These are phyloP conservation scores for Falco naumanni DNA, from an alignment of 2,797 vertebrate species.

Conservation along the genomic window DNA sequence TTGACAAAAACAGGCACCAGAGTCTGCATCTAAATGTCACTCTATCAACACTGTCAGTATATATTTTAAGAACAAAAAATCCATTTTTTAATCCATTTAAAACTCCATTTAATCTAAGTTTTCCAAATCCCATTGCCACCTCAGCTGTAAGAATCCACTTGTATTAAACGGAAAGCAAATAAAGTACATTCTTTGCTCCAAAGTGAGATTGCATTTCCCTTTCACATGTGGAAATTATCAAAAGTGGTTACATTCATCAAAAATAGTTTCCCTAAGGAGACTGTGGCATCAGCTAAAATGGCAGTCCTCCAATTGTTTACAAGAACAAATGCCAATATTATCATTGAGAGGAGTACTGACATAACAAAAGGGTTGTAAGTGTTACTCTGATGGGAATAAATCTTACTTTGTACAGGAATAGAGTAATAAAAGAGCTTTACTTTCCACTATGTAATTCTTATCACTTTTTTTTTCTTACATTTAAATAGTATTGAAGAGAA, in stretches of 20 bases:
- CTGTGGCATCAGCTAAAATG: background rate
- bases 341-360: background rate
- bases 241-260: background rate
- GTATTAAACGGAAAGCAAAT: background rate
- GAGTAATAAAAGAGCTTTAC: background rate
- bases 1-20: background rate
- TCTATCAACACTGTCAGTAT: background rate
- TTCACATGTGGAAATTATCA: background rate
- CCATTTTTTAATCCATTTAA: background rate
- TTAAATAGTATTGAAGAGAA: background rate
- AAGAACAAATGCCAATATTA: background rate
- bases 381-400: background rate
- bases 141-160: background rate
- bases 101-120: background rate
- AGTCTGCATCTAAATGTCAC: background rate
- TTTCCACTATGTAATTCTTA: background rate
- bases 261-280: background rate
- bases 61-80: background rate
- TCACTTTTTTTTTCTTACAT: fast-evolving
- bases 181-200: background rate
- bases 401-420: background rate
- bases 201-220: background rate
- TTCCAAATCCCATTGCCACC: background rate
- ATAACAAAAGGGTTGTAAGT: background rate
- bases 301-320: background rate